phyloP scores from a whole-genome alignment of 1,140 invertebrate species.

The Bombus waltoni region DNA sequence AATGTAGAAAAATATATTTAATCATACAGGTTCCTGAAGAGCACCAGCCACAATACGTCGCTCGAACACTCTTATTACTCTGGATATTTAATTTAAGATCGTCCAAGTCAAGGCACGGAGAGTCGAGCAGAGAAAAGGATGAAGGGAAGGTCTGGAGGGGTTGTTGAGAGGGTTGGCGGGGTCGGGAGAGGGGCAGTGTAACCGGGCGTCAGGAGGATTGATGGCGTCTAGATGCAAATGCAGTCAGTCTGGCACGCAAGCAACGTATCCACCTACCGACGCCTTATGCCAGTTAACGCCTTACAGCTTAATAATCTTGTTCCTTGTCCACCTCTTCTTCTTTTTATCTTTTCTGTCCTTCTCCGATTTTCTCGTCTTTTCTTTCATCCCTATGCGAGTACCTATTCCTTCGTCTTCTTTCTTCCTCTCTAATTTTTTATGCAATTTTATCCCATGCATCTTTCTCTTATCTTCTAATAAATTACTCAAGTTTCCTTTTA shows the following conservation, averaged over 20 bases:
- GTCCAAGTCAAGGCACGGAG: slow-evolving; percentile 61
- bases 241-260: slow-evolving; percentile 81
- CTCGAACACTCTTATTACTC: slow-evolving; percentile 69
- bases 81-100: slow-evolving; percentile 78
- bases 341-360: slow-evolving; percentile 20
- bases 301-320: slow-evolving; percentile 83
- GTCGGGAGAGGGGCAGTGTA: slow-evolving; percentile 67
- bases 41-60: background rate
- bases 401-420: background rate
- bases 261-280: slow-evolving; percentile 81
- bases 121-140: slow-evolving; percentile 30
- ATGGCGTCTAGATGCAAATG: slow-evolving; percentile 84
- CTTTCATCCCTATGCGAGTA: background rate
- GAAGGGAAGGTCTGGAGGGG: slow-evolving; percentile 31
- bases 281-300: slow-evolving; percentile 83
- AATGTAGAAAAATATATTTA: background rate
- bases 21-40: background rate
- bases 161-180: slow-evolving; percentile 58
- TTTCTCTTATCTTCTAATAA: background rate
- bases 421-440: background rate
- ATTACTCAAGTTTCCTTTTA: background rate
- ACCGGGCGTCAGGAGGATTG: slow-evolving; percentile 82
- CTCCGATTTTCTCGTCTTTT: slow-evolving; percentile 48
- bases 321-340: slow-evolving; percentile 63
- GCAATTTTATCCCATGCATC: background rate